These are phyloP conservation scores for Alcis repandata DNA, from an alignment of 2,888 invertebrate species.

Conservation along the genomic window DNA sequence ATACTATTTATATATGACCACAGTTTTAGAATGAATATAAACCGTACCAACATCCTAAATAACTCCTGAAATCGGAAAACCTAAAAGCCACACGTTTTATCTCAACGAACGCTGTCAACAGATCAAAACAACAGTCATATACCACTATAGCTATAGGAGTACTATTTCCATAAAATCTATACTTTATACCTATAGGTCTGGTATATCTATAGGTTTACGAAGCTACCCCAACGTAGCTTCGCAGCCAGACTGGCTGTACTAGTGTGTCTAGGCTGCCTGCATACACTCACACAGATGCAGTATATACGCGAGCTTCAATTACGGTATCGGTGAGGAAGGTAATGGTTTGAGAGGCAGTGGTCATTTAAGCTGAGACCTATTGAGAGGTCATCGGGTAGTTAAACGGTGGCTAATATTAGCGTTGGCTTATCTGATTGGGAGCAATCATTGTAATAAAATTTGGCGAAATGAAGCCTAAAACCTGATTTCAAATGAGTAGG, in stretches of 20 bases:
- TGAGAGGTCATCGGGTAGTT: not conserved
- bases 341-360: slow-evolving; percentile 41
- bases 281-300: slow-evolving; percentile 34
- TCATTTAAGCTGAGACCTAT: not conserved
- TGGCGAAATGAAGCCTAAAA: no score
- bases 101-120: slow-evolving; percentile 9
- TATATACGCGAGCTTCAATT: slow-evolving; percentile 70
- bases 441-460: no score
- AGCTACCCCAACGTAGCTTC: slow-evolving; percentile 71
- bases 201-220: slow-evolving; percentile 38
- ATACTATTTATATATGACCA: no score
- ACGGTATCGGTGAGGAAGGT: slow-evolving; percentile 51
- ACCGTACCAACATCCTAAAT: not conserved
- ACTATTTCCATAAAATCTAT: slow-evolving; percentile 15
- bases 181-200: not conserved
- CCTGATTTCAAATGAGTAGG: no score
- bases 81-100: not conserved
- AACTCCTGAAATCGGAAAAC: not conserved
- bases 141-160: slow-evolving; percentile 1
- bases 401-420: not conserved
- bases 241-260: slow-evolving; percentile 53
- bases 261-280: slow-evolving; percentile 46
- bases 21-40: no score
- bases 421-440: not conserved
- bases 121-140: slow-evolving; percentile 36